Percentiles rank a stretch among this genome's conserved stretches.
Conservation (phyloP, 2,797 vertebrate species). For the Acomys russatus region DNA sequence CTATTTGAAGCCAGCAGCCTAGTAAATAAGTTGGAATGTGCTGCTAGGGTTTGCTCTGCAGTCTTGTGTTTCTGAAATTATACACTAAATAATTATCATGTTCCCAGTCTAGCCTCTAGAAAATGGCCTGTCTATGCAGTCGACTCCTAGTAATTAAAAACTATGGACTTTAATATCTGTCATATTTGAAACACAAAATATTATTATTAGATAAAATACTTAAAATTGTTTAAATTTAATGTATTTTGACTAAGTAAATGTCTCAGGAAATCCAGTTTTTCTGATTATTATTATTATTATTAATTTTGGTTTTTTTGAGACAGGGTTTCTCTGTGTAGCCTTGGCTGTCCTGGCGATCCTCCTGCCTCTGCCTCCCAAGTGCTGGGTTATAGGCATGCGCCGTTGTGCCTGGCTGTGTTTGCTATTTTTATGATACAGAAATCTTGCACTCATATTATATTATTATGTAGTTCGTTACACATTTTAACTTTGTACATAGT, state of each 20-base stretch:
- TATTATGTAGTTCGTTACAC: not conserved
- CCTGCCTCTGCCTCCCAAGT: no score
- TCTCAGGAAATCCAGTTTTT: slow-evolving; percentile 1
- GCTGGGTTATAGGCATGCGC: no score
- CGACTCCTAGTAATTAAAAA: slow-evolving; percentile 17
- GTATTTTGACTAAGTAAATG: slow-evolving; percentile 41
- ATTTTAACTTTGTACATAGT: slow-evolving; percentile 59
- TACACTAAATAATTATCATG: slow-evolving; percentile 26
- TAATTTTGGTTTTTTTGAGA: not conserved
- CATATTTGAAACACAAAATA: slow-evolving; percentile 28
- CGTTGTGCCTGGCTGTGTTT: not conserved
- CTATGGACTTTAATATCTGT: slow-evolving; percentile 47
- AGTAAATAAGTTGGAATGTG: slow-evolving; percentile 35
- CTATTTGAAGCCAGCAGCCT: not conserved
- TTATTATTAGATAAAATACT: slow-evolving; percentile 56
- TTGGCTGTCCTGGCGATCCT: no score
- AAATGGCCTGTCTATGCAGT: slow-evolving; percentile 17
- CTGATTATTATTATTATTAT: not conserved
- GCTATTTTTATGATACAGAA: slow-evolving; percentile 53
- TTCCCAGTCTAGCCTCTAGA: slow-evolving; percentile 19
- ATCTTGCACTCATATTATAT: slow-evolving; percentile 40
- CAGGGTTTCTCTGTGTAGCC: no score
- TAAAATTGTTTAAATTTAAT: slow-evolving; percentile 23
- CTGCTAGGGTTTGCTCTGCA: slow-evolving; percentile 27
- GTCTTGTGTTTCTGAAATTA: slow-evolving; percentile 4